Base-by-base conservation (phyloP, 2,113 vertebrate species). In the Apodemus sylvaticus region DNA sequence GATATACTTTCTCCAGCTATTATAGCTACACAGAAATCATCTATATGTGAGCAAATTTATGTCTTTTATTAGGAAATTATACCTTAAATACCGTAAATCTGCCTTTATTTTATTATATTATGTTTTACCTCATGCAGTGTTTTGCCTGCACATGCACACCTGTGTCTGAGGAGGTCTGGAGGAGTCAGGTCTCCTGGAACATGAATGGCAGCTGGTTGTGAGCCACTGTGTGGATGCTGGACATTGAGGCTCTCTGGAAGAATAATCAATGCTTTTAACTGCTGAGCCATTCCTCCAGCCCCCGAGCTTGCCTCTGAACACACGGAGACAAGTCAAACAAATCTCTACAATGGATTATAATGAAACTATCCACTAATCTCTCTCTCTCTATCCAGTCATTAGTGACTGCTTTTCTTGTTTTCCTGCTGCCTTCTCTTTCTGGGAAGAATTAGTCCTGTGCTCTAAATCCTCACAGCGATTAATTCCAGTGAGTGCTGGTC, bases 341-440 rank as follows among this genome's bases (percentile, higher is more conserved):
- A 79, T 68, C 17, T 94, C 45, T 51, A 26, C 26, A 36, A 2
- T 62, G 42, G 74, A 10, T 62, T 82, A 51, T 60, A 64, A 88
- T 39, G 51, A 39, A 58, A 7, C 29, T 19, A 81, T 55, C 64
- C 82, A 55, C 77, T 36, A 36, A 86, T n/a, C n/a, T n/a, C n/a
- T n/a, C n/a, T 48, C 29, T 34, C 83, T 51, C 83, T 36, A 34
- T 66, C 17, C 62, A 36, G 45, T 79, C 62, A 36, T 36, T 39
- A 36, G 34, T 36, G 42, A 22, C 58, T 20, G 0, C 20, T 0
- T 0, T 53, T n/a, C 85, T 48, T 34, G 26, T 66, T 36, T 22
- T 62, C 4, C 2, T 5, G 19, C 55, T 55, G 26, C 19, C 0
- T 53, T 0, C 26, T 66, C 70, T 90, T 79, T 8, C 39, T 58